Base-by-base conservation (phyloP, 1,140 invertebrate genomes). In the Microplitis demolitor region DNA sequence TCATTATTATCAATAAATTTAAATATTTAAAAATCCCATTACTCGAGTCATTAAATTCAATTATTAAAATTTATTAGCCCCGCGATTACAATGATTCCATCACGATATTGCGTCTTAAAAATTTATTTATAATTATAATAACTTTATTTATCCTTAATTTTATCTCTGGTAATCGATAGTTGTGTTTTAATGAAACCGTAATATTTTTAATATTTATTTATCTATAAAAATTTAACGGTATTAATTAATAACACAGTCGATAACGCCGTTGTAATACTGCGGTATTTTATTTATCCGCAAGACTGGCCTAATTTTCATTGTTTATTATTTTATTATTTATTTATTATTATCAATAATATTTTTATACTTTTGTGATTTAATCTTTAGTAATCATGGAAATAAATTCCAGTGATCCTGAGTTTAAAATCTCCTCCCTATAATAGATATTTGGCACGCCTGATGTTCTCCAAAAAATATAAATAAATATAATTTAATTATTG, bases 291-390 rank as follows among this genome's bases (percentile, higher is more conserved):
- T 63, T 39, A 64, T 39, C 62, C 14, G 14, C 11, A 51, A 51
- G 53, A 71, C 69, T 71, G 69, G 69, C 69, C 69, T 71, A 71
- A 71, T 71, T 66, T 35, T 58, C n/a, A 54, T 58, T 53, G 45
- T 66, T 31, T 58, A 63, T 50, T 58, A 39, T 37, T 71, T 33
- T 71, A 14, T 34, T 54, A 51, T 14, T 63, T 14, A 34, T 31
- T 51, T 31, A 9, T 45, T 71, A 24, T 24, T 24, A 24, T 24
- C 24, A 24, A 24, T 45, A 51, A 3, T 5, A 11, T 45, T 33
- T 51, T 45, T 9, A 24, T 31, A 16, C 33, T 9, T 39, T 63
- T 37, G 45, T 51, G 4, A 39, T 39, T 51, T 54, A 13, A 4
- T 64, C 11, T 51, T 45, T 62, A 54, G 13, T 34, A 53, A 51